Evolutionary conservation across 2,888 invertebrate genomes (phyloP).

Genomic region (Drosophila prolongata): DNA sequence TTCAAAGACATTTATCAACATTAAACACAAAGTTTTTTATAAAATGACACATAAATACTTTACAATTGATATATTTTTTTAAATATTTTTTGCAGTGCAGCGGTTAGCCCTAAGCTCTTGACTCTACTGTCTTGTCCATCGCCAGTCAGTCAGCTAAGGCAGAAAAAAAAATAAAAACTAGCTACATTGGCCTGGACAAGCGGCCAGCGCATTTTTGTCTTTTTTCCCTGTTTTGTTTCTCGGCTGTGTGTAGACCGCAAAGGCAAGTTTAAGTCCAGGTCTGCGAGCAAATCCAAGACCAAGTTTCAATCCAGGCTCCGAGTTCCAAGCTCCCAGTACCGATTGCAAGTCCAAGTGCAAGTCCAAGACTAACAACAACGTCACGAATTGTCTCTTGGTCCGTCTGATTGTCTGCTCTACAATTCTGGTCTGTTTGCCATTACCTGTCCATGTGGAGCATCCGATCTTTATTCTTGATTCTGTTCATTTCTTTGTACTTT

Average conservation of each 20-base stretch:
- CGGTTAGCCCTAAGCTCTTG: slow-evolving; percentile 50
- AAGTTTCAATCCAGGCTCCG: slow-evolving; percentile 39
- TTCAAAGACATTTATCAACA: too few relatives aligned
- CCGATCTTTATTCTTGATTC: slow-evolving; percentile 24
- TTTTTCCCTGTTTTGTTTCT: slow-evolving; percentile 9
- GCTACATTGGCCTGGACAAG: slow-evolving; percentile 48
- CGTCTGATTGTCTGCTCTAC: slow-evolving; percentile 68
- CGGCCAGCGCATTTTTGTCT: slow-evolving; percentile 57
- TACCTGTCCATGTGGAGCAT: slow-evolving; percentile 52
- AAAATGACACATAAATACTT: too few relatives aligned
- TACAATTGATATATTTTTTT: too few relatives aligned
- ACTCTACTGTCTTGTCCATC: slow-evolving; percentile 59
- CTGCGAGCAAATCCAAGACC: slow-evolving; percentile 16
- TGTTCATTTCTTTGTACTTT: slow-evolving; percentile 4
- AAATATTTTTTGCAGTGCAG: slow-evolving; percentile 9
- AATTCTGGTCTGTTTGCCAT: slow-evolving; percentile 60
- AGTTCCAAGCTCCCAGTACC: slow-evolving; percentile 6
- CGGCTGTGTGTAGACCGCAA: background rate
- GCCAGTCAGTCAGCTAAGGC: slow-evolving; percentile 47
- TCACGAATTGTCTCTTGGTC: slow-evolving; percentile 80
- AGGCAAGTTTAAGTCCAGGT: background rate
- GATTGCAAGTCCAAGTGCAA: slow-evolving; percentile 38
- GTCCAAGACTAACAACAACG: slow-evolving; percentile 77
- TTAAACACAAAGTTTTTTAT: too few relatives aligned
- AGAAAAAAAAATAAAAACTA: slow-evolving; percentile 36